phyloP scores from a whole-genome alignment of 2,888 invertebrate genomes.

The Eilema caniola region DNA sequence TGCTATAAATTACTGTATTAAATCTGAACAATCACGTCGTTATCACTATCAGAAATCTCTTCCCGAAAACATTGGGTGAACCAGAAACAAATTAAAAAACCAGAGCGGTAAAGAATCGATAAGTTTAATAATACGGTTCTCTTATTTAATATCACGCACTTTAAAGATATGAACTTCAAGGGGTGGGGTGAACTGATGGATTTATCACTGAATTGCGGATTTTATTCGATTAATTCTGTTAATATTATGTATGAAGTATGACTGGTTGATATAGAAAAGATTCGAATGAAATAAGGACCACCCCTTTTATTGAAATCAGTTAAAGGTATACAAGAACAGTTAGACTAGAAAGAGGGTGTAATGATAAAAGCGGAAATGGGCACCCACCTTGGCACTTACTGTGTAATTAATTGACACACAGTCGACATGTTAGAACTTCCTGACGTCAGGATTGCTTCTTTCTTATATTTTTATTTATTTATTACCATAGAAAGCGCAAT shows the following conservation, averaged over 20 bases:
- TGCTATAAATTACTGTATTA: neutral
- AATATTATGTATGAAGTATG: neutral
- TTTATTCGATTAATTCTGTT: neutral
- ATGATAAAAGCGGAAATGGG: too few species aligned
- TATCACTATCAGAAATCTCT: constrained; percentile 13
- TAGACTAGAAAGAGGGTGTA: too few species aligned
- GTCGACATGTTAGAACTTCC: too few species aligned
- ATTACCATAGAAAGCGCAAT: too few species aligned
- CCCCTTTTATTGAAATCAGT: too few species aligned
- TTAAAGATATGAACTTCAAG: neutral
- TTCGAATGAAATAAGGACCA: too few species aligned
- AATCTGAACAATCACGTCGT: constrained; percentile 2
- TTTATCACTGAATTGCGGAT: neutral
- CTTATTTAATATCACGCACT: constrained; percentile 8
- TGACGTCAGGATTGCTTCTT: too few species aligned
- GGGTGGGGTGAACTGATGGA: constrained; percentile 3
- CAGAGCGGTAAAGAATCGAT: neutral
- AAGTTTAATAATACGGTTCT: constrained; percentile 4
- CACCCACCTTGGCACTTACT: too few species aligned
- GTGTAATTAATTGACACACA: too few species aligned
- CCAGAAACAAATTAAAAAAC: constrained; percentile 12
- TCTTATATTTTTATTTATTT: too few species aligned
- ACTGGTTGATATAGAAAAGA: too few species aligned
- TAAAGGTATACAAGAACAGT: too few species aligned
- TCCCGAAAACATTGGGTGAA: constrained; percentile 12